Percentiles rank a stretch among this genome's conserved stretches.
Conservation (phyloP, 1,140 invertebrate genomes). For the Anastatus disparis region DNA sequence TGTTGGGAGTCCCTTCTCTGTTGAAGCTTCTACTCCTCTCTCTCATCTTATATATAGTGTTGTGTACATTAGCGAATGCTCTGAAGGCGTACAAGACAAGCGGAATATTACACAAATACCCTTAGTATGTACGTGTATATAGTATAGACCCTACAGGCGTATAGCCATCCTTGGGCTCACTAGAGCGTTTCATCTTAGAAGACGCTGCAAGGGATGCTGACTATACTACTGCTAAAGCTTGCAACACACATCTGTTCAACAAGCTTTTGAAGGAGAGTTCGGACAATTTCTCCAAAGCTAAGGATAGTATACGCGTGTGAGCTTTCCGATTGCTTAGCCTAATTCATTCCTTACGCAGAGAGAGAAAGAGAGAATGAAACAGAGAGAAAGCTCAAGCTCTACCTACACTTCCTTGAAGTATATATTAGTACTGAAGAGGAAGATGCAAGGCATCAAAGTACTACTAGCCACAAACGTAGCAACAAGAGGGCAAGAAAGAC, state of each 20-base stretch:
- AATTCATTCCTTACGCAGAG: constrained; percentile 60
- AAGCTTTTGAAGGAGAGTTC: constrained; percentile 57
- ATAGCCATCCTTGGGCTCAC: constrained; percentile 53
- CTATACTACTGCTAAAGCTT: too few species aligned
- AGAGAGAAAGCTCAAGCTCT: too few species aligned
- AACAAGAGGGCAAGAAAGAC: too few species aligned
- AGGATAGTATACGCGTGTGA: constrained; percentile 40
- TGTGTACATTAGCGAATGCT: constrained; percentile 67
- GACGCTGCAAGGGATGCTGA: constrained; percentile 35
- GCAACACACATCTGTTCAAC: constrained; percentile 57
- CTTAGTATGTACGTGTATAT: constrained; percentile 44
- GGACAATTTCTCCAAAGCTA: constrained; percentile 59
- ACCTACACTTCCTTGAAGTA: too few species aligned
- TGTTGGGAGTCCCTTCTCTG: constrained; percentile 43
- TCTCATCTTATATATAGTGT: constrained; percentile 51
- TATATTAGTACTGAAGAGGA: too few species aligned
- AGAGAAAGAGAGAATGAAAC: too few species aligned
- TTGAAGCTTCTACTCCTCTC: constrained; percentile 45
- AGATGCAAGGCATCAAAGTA: constrained; percentile 61
- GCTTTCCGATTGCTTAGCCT: constrained; percentile 64
- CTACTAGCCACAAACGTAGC: too few species aligned
- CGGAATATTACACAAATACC: constrained; percentile 69
- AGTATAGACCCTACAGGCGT: constrained; percentile 41
- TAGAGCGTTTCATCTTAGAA: constrained; percentile 59
- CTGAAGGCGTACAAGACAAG: constrained; percentile 67